Conservation (phyloP, 2,113 vertebrate genomes). For the Verasper variegatus region DNA sequence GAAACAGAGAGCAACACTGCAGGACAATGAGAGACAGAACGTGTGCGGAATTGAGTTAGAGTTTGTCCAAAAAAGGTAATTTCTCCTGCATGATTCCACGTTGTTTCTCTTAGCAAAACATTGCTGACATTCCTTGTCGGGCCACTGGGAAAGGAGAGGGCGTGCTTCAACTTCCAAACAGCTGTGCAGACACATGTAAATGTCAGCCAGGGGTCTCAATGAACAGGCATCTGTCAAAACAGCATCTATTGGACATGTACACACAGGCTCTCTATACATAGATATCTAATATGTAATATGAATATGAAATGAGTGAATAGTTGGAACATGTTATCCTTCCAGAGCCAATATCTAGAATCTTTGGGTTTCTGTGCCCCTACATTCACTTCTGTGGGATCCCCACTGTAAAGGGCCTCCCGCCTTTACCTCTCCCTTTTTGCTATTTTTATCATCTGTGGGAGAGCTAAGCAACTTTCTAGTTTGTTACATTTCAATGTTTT, state of each 20-base stretch:
- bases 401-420: no score
- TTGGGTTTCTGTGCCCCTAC: no score
- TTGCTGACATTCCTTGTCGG: constrained; percentile 22
- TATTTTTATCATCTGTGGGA: not conserved
- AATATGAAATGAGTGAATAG: no score
- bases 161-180: constrained; percentile 27
- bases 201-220: constrained; percentile 1
- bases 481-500: not conserved
- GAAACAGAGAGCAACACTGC: not conserved
- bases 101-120: constrained; percentile 7
- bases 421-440: no score
- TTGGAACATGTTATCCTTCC: no score
- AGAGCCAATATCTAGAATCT: no score
- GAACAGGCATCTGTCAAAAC: constrained; percentile 15
- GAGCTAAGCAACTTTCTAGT: not conserved
- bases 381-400: no score
- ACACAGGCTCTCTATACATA: no score
- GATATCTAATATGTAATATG: no score
- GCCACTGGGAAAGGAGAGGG: not conserved
- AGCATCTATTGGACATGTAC: not conserved
- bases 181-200: constrained; percentile 21
- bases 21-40: not conserved
- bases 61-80: constrained; percentile 28
- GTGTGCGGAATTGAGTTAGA: not conserved
- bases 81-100: not conserved